Evolutionary conservation across 2,888 invertebrate species (phyloP).

Genomic region (Clivina fossor): DNA sequence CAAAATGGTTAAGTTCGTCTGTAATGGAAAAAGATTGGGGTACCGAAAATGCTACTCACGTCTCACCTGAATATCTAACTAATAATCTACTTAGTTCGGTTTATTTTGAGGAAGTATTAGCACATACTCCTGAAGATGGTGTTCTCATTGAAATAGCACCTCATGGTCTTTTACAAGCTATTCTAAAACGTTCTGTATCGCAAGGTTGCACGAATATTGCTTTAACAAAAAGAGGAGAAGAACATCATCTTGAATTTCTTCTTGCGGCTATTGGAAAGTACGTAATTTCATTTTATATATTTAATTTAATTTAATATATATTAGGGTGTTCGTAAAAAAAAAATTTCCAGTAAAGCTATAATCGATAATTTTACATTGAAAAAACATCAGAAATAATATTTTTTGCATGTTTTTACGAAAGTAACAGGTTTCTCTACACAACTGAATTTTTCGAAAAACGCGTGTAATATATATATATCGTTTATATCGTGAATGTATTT

Average conservation of each 20-base stretch:
- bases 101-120: conserved; percentile 79
- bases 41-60: conserved; percentile 57
- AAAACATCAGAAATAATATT: no score
- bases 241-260: conserved; percentile 64
- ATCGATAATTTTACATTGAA: no score
- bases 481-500: no score
- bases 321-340: neutral
- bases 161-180: conserved; percentile 85
- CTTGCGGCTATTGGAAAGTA: conserved; percentile 68
- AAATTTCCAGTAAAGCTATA: no score
- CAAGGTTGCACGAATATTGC: conserved; percentile 73
- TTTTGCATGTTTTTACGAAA: no score
- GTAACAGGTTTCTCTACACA: no score
- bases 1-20: conserved; percentile 68
- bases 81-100: conserved; percentile 70
- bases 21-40: conserved; percentile 62
- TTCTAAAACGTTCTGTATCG: conserved; percentile 74
- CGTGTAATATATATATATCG: no score
- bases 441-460: no score
- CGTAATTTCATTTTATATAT: conserved; percentile 41
- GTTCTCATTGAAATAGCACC: conserved; percentile 88
- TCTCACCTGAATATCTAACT: conserved; percentile 68
- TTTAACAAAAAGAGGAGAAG: conserved; percentile 70
- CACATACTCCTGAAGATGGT: conserved; percentile 78
- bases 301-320: neutral